Percentiles rank a stretch among this genome's conserved stretches.
These are phyloP conservation scores for Tetheella fluctuosa DNA, from an alignment of 2,888 invertebrate species.

Conservation along the genomic window DNA sequence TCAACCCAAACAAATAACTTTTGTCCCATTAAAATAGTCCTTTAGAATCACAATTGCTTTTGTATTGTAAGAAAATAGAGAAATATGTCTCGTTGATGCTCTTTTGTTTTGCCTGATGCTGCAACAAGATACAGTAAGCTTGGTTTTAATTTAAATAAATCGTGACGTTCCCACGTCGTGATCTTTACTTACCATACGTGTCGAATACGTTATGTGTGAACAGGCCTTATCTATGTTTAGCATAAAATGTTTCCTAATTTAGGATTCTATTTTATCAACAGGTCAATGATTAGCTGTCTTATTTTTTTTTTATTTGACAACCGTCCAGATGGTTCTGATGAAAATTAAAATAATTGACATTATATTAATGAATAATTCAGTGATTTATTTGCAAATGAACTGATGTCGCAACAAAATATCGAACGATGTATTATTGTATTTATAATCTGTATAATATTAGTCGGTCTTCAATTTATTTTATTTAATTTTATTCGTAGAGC, in stretches of 20 bases:
- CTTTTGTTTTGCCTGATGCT: background rate
- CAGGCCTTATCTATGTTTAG: background rate
- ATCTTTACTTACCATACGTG: background rate
- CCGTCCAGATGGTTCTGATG: background rate
- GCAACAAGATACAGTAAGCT: background rate
- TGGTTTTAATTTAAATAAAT: background rate
- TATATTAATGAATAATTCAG: constrained; percentile 5
- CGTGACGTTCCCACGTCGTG: constrained; percentile 1
- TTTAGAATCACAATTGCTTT: no score
- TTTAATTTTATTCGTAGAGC: no score
- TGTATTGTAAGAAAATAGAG: no score
- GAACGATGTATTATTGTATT: background rate
- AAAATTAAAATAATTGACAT: constrained; percentile 14
- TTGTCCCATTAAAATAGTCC: no score
- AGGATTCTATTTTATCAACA: background rate
- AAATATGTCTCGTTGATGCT: no score
- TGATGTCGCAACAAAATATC: background rate
- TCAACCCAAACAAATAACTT: no score
- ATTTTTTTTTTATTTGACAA: background rate
- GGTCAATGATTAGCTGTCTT: background rate
- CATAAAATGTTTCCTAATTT: background rate
- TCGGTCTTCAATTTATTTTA: no score
- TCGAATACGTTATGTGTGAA: background rate
- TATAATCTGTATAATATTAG: no score
- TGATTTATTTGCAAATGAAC: background rate